A percentile compares a stretch with the other conserved stretches of the same genome.
Evolutionary conservation across 2,113 vertebrate species (phyloP).

Genomic region (Megaceryle maxima): DNA sequence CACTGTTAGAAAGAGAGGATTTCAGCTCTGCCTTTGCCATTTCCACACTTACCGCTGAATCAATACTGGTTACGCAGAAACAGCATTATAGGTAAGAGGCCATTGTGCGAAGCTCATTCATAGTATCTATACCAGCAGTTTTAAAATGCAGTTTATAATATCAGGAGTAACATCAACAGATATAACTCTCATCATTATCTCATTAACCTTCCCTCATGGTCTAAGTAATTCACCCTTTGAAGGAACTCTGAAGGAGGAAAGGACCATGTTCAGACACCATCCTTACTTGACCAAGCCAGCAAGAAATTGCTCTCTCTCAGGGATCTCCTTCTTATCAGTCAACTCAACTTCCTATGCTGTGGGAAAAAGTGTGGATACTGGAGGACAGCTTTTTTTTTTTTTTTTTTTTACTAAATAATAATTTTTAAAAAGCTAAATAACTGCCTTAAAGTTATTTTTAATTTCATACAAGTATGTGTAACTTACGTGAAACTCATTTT

Average conservation of each 20-base stretch:
- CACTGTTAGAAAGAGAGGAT: not conserved
- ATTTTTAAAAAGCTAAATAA: not conserved
- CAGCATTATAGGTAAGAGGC: not conserved
- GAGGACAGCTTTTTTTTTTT: not conserved
- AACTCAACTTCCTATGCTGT: not conserved
- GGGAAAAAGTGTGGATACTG: not conserved
- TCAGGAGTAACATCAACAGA: not conserved
- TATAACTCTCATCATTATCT: not conserved
- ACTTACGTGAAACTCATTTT: not conserved
- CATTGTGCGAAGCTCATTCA: not conserved
- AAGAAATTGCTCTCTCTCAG: not conserved
- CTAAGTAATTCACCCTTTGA: not conserved
- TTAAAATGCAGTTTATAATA: not conserved
- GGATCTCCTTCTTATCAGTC: not conserved
- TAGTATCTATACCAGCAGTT: not conserved
- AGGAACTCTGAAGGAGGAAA: not conserved
- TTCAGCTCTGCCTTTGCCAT: not conserved
- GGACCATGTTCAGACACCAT: not conserved
- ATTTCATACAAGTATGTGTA: not conserved
- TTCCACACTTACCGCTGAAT: not conserved
- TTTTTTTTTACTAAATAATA: too few species aligned
- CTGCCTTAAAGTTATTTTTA: not conserved
- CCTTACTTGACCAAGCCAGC: not conserved
- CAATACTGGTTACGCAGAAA: not conserved
- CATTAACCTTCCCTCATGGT: not conserved